phyloP scores from a whole-genome alignment of 2,888 invertebrate species.

The Diogma glabrata region DNA sequence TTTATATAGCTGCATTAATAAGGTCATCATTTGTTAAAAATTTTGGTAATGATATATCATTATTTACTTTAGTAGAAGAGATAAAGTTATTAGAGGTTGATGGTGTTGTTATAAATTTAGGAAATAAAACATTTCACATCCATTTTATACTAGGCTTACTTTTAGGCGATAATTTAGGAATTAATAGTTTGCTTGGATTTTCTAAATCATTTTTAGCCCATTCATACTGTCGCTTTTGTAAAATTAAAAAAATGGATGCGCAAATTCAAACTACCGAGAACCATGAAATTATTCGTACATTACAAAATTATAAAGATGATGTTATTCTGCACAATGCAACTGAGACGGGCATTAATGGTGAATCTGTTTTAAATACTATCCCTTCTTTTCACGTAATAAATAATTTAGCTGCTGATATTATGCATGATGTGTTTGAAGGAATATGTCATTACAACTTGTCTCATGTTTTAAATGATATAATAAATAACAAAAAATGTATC shows the following conservation, averaged over 20 bases:
- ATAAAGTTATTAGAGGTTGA: not conserved
- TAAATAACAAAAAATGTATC: conserved; percentile 5
- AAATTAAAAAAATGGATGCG: conserved; percentile 2
- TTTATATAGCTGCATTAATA: not conserved
- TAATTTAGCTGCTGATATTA: conserved; percentile 10
- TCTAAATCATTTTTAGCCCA: not conserved
- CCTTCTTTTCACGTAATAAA: conserved; percentile 9
- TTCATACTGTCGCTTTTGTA: not conserved
- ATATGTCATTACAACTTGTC: conserved; percentile 9
- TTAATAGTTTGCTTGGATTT: conserved; percentile 2
- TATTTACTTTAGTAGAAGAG: not conserved
- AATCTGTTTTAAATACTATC: conserved; percentile 8
- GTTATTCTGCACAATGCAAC: not conserved
- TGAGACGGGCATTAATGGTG: not conserved
- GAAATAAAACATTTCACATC: not conserved
- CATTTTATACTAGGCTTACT: conserved; percentile 1
- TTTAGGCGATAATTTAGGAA: conserved; percentile 7
- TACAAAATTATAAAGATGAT: not conserved
- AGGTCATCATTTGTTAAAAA: not conserved
- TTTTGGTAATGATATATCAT: conserved; percentile 3
- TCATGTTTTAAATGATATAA: conserved; percentile 6
- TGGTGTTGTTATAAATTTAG: not conserved
- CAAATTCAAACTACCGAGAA: not conserved
- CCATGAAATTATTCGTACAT: not conserved
- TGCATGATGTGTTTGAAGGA: conserved; percentile 13